phyloP scores from a whole-genome alignment of 2,113 vertebrate genomes.

The Amblyornis subalaris region DNA sequence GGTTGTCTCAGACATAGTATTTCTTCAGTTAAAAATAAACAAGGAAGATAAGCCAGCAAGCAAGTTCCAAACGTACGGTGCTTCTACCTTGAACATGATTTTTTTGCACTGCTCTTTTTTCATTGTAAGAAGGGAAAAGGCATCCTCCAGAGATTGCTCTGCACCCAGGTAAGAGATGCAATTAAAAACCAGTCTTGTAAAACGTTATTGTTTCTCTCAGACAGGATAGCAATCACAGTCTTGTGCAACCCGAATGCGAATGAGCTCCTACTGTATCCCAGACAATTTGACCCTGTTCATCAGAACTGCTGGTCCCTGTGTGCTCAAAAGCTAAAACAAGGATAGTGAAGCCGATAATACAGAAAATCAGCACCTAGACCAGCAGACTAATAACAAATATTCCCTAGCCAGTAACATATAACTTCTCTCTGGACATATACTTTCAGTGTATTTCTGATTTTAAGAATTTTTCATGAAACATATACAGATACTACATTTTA shows the following conservation, averaged over 20 bases:
- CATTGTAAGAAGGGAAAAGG: background rate
- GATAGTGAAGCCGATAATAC: background rate
- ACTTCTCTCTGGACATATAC: background rate
- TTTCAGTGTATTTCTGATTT: background rate
- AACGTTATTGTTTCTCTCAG: background rate
- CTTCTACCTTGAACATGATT: background rate
- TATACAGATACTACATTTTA: background rate
- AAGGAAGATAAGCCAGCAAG: background rate
- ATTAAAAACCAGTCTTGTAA: constrained; percentile 38
- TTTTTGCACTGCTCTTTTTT: background rate
- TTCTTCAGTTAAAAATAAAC: background rate
- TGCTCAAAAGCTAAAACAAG: background rate
- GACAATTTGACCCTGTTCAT: background rate
- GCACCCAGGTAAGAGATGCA: background rate
- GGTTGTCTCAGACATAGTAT: background rate
- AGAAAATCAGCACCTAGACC: background rate
- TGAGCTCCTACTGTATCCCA: background rate
- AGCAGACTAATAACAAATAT: background rate
- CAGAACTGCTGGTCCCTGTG: background rate
- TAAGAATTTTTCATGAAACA: background rate
- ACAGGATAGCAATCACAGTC: background rate
- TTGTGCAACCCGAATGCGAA: background rate
- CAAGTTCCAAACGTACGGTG: background rate
- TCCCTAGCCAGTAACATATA: background rate
- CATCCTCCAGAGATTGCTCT: background rate